A percentile compares a stretch with the other conserved stretches of the same genome.
These are phyloP conservation scores for Drosophila trapezifrons DNA, from an alignment of 1,140 invertebrate species.

Conservation along the genomic window DNA sequence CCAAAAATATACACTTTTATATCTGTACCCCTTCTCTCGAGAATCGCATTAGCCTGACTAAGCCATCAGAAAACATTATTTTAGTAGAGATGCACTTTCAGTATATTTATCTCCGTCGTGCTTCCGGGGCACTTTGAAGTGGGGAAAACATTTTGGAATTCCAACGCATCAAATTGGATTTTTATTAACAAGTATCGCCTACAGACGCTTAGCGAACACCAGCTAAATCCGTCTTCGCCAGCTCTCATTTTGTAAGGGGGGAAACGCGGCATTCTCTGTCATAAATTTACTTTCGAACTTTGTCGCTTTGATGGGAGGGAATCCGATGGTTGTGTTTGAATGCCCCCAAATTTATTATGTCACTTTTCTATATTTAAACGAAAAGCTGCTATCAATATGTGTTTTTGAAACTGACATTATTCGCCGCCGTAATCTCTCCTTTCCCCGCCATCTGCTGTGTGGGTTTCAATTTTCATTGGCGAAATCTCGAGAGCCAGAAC, in stretches of 20 bases:
- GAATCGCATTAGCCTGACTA: background rate
- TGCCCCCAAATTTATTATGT: constrained; percentile 51
- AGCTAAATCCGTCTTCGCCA: constrained; percentile 16
- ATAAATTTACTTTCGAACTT: constrained; percentile 60
- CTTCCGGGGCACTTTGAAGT: constrained; percentile 3
- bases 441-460: background rate
- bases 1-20: constrained; percentile 19
- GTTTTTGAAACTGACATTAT: constrained; percentile 33
- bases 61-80: constrained; percentile 7
- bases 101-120: constrained; percentile 1
- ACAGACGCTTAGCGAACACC: constrained; percentile 1
- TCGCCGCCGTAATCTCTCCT: constrained; percentile 30
- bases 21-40: background rate
- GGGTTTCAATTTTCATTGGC: constrained; percentile 59
- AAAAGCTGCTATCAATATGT: constrained; percentile 9
- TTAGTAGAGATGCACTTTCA: constrained; percentile 7
- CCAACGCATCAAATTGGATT: constrained; percentile 17
- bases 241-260: constrained; percentile 4
- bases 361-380: constrained; percentile 59
- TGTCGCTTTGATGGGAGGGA: constrained; percentile 22
- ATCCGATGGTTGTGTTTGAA: constrained; percentile 7
- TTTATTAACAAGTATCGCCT: constrained; percentile 27
- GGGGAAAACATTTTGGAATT: constrained; percentile 10
- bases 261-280: constrained; percentile 19
- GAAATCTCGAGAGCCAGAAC: constrained; percentile 54